Conservation (phyloP, 2,113 vertebrate species). For the Candoia aspera region DNA sequence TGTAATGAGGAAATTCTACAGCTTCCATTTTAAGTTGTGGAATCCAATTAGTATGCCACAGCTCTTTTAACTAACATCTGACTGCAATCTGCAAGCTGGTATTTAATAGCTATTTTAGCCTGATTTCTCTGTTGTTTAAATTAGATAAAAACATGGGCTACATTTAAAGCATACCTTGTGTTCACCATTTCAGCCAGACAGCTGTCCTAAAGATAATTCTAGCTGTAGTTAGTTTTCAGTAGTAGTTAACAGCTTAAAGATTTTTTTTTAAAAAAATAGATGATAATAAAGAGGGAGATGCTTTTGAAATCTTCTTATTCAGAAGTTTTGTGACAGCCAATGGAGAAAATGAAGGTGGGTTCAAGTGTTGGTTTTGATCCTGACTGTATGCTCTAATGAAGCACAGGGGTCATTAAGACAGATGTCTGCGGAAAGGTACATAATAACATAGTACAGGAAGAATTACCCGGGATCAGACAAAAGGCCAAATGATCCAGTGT, state of each 20-base stretch:
- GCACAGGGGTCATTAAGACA: background rate
- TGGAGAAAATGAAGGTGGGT: background rate
- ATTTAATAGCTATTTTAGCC: slow-evolving; percentile 18
- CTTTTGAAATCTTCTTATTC: slow-evolving; percentile 14
- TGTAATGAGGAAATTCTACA: background rate
- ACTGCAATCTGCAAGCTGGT: background rate
- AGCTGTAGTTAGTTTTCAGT: background rate
- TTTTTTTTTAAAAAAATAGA: background rate
- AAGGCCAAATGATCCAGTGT: background rate
- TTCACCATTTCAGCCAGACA: slow-evolving; percentile 2
- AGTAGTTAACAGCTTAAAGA: background rate
- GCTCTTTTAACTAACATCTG: slow-evolving; percentile 7
- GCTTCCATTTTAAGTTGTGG: slow-evolving; percentile 13
- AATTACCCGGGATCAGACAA: background rate
- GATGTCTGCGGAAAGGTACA: background rate
- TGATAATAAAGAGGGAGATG: background rate
- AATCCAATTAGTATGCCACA: background rate
- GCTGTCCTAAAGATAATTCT: background rate
- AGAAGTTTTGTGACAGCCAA: background rate
- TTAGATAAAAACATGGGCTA: background rate
- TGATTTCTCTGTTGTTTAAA: slow-evolving; percentile 7
- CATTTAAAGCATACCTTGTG: background rate
- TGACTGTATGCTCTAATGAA: background rate
- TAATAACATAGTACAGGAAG: background rate
- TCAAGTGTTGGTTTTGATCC: background rate